phyloP scores from a whole-genome alignment of 2,113 vertebrate species.

The Lamprotornis superbus region DNA sequence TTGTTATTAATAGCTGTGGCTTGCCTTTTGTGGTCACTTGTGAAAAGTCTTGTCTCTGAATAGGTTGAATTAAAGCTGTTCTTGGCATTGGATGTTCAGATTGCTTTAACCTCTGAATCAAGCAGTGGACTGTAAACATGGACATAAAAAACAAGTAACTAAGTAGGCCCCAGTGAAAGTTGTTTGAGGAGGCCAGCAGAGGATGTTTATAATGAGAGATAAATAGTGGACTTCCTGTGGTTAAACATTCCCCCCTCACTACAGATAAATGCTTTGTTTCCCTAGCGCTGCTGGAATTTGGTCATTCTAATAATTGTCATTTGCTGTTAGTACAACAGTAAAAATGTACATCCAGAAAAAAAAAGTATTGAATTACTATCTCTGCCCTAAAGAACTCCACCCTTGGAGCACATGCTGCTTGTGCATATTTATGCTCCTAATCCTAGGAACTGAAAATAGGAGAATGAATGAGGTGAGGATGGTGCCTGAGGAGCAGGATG shows the following conservation, averaged over 20 bases:
- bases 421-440: not conserved
- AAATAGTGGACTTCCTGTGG: constrained; percentile 4
- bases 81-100: not conserved
- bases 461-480: not conserved
- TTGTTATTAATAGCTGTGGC: not conserved
- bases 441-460: not conserved
- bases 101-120: not conserved
- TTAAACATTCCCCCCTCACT: not conserved
- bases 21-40: not conserved
- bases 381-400: not conserved
- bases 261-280: not conserved
- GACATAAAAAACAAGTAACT: not conserved
- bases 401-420: not conserved
- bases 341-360: not conserved
- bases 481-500: not conserved
- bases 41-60: not conserved
- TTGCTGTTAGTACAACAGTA: not conserved
- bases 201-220: constrained; percentile 4
- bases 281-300: not conserved
- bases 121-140: not conserved
- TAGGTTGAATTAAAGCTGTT: not conserved
- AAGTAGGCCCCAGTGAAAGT: not conserved
- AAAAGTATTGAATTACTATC: not conserved
- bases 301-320: not conserved
- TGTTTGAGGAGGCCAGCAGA: not conserved